Conservation (phyloP, 2,888 invertebrate species). For the Aspidiotus destructor region DNA sequence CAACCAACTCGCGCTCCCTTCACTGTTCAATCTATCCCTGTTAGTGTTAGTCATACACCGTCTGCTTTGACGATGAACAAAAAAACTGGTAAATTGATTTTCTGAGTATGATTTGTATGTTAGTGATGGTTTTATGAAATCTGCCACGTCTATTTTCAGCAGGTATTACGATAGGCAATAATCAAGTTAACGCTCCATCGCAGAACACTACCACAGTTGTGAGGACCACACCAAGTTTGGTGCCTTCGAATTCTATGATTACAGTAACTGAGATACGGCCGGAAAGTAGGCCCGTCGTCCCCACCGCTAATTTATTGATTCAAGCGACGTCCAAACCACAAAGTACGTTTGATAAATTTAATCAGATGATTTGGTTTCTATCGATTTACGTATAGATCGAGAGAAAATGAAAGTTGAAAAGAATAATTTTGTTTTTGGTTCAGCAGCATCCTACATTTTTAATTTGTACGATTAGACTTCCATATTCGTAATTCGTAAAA, state of each 20-base stretch:
- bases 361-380: background rate
- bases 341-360: constrained; percentile 10
- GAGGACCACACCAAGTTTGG: constrained; percentile 11
- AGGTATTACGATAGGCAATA: constrained; percentile 20
- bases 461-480: too few relatives aligned
- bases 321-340: constrained; percentile 16
- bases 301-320: constrained; percentile 14
- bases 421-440: background rate
- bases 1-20: constrained; percentile 21
- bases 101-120: background rate
- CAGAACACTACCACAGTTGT: constrained; percentile 23
- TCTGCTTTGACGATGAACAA: constrained; percentile 29
- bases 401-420: background rate
- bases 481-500: background rate
- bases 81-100: constrained; percentile 22
- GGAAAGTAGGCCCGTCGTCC: constrained; percentile 1
- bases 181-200: constrained; percentile 12
- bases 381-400: background rate
- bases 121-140: background rate
- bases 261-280: constrained; percentile 12
- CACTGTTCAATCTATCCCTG: constrained; percentile 28
- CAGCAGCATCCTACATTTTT: too few relatives aligned
- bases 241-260: constrained; percentile 21
- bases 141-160: constrained; percentile 6
- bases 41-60: constrained; percentile 28